Percentiles rank a stretch among this genome's conserved stretches.
Conservation (phyloP, 1,140 invertebrate species). For the Drosophila oshimai region DNA sequence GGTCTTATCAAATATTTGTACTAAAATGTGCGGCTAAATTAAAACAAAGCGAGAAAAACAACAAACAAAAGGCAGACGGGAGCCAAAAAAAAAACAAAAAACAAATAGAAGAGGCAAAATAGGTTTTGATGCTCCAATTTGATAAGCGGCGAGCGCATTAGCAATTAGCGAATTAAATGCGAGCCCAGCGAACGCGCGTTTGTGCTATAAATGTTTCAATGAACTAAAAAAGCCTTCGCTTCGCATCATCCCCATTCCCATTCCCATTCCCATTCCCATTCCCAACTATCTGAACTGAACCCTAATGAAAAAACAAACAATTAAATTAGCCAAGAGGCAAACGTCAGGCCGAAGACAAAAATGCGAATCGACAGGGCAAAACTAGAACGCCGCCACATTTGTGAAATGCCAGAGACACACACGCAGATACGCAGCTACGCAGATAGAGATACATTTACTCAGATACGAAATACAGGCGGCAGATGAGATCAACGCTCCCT, state of each 20-base stretch:
- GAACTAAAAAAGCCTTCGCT: conserved; percentile 65
- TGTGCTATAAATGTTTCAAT: conserved; percentile 76
- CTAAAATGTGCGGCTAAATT: conserved; percentile 77
- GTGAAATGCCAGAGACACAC: conserved; percentile 66
- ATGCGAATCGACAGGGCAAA: conserved; percentile 63
- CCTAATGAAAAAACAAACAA: conserved; percentile 77
- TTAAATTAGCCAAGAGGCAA: conserved; percentile 77
- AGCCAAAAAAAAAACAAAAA: conserved; percentile 28
- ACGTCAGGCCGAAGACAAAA: conserved; percentile 48
- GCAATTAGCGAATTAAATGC: conserved; percentile 79
- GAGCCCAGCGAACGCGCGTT: conserved; percentile 32
- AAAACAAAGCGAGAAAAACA: conserved; percentile 57
- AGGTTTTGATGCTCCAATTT: conserved; percentile 74
- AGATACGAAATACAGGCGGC: conserved; percentile 9
- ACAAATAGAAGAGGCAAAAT: conserved; percentile 36
- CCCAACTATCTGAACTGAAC: conserved; percentile 22
- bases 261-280: conserved; percentile 11
- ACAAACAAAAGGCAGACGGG: conserved; percentile 20
- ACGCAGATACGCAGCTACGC: conserved; percentile 14
- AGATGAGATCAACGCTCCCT: conserved; percentile 67
- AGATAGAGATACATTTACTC: conserved; percentile 3
- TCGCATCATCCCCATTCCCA: not conserved
- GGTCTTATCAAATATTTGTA: conserved; percentile 74
- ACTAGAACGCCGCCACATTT: conserved; percentile 74
- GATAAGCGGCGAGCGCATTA: conserved; percentile 72